A percentile compares a stretch with the other conserved stretches of the same genome.
Evolutionary conservation across 2,113 vertebrate species (phyloP).

Genomic region (Aptenodytes patagonicus): DNA sequence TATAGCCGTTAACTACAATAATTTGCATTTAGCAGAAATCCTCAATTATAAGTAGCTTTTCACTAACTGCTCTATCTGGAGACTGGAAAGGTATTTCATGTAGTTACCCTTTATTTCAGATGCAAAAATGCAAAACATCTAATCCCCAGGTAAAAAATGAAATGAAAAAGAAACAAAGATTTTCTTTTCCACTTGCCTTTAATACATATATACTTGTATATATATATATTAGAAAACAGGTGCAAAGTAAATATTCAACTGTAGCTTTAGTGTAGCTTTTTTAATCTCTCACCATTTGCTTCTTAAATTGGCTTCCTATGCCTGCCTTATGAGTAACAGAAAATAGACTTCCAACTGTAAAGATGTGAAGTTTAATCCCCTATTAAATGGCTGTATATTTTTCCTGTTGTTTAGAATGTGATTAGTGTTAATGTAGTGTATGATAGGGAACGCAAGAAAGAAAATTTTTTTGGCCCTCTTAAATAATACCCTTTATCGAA

Average conservation of each 20-base stretch:
- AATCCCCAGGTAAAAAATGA: background rate
- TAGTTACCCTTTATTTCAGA: background rate
- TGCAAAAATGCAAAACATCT: background rate
- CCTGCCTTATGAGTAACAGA: background rate
- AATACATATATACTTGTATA: background rate
- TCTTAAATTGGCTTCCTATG: background rate
- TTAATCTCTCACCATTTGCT: background rate
- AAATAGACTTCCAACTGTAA: background rate
- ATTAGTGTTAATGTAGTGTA: background rate
- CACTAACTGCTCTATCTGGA: background rate
- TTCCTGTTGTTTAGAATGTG: background rate
- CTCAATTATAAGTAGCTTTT: background rate
- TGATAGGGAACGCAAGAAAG: rapidly evolving
- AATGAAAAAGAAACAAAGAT: background rate
- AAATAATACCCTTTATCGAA: background rate
- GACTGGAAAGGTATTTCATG: background rate
- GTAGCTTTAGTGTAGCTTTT: background rate
- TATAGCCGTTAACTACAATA: background rate
- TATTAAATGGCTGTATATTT: background rate
- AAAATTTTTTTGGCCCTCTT: background rate
- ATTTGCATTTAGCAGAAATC: background rate
- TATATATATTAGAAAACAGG: background rate
- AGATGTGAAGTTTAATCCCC: background rate
- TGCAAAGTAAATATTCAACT: background rate
- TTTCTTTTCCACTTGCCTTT: background rate